A percentile compares a stretch with the other conserved stretches of the same genome.
Conservation (phyloP, 2,888 invertebrate species). For the Sycophila texana region DNA sequence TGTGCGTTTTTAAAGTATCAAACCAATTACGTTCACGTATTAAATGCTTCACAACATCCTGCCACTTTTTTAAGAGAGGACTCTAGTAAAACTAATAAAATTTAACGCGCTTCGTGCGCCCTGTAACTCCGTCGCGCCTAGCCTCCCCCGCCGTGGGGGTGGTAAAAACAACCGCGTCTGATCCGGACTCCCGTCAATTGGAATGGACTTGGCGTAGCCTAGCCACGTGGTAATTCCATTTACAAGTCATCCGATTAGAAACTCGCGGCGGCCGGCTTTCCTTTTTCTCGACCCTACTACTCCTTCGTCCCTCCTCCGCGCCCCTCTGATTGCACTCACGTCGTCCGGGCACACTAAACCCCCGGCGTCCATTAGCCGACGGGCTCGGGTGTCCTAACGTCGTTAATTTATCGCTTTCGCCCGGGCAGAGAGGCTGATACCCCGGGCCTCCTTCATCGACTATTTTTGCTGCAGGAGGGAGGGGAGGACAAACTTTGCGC, state of each 20-base stretch:
- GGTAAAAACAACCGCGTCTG: constrained; percentile 23
- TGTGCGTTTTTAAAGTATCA: no score
- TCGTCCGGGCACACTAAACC: constrained; percentile 10
- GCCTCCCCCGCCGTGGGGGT: no score
- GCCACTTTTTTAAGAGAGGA: no score
- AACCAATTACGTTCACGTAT: no score
- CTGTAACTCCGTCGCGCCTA: background rate
- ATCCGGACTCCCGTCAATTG: constrained; percentile 35
- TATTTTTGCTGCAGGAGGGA: background rate
- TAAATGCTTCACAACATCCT: no score
- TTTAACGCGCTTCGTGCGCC: no score
- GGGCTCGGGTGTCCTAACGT: constrained; percentile 15
- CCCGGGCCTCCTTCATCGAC: background rate
- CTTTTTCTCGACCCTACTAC: background rate
- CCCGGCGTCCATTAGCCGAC: constrained; percentile 22
- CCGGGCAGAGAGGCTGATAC: constrained; percentile 14
- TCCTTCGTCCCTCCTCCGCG: background rate
- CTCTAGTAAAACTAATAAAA: no score
- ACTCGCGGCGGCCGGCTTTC: background rate
- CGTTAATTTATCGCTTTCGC: constrained; percentile 48
- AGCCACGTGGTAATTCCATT: constrained; percentile 19
- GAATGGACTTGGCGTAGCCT: constrained; percentile 18
- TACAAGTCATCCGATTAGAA: constrained; percentile 47
- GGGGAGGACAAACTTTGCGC: constrained; percentile 56
- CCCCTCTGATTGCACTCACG: constrained; percentile 18